Percentiles rank a stretch among this genome's conserved stretches.
These are phyloP conservation scores for Mimumesa dahlbomi DNA, from an alignment of 2,888 invertebrate genomes.

Conservation along the genomic window DNA sequence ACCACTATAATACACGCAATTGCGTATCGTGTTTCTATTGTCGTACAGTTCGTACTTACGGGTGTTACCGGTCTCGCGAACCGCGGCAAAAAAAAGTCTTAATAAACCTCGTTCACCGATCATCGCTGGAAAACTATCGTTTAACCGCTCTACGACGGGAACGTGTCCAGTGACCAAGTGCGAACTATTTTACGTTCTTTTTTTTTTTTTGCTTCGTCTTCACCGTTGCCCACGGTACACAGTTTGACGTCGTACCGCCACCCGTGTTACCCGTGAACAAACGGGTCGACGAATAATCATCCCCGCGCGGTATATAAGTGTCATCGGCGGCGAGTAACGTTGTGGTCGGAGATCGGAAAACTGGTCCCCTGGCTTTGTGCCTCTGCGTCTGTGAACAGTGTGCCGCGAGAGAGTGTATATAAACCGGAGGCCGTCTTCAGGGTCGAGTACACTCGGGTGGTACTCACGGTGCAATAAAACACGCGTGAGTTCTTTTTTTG, in stretches of 20 bases:
- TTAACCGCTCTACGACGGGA: constrained; percentile 25
- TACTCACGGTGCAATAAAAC: constrained; percentile 42
- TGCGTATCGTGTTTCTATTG: constrained; percentile 14
- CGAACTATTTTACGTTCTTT: too few species aligned
- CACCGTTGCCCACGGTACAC: constrained; percentile 28
- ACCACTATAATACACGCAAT: constrained; percentile 39
- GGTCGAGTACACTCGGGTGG: constrained; percentile 31
- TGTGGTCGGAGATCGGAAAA: constrained; percentile 45
- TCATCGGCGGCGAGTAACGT: constrained; percentile 10
- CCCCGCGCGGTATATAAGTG: constrained; percentile 21
- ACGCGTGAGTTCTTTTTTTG: constrained; percentile 44
- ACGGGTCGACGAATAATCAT: neutral
- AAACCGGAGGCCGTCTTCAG: constrained; percentile 28
- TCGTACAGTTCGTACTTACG: neutral
- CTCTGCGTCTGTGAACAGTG: constrained; percentile 57
- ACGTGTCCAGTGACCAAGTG: constrained; percentile 21
- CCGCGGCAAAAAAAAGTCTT: too few species aligned
- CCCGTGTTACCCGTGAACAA: constrained; percentile 16
- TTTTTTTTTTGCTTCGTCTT: too few species aligned
- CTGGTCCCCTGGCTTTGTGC: constrained; percentile 32
- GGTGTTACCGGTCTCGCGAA: constrained; percentile 1
- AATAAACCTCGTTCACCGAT: constrained; percentile 10
- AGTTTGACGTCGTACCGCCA: constrained; percentile 19
- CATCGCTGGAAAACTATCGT: too few species aligned
- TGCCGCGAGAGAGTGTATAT: constrained; percentile 56